phyloP scores from a whole-genome alignment of 2,888 invertebrate genomes.

The Troides aeacus region DNA sequence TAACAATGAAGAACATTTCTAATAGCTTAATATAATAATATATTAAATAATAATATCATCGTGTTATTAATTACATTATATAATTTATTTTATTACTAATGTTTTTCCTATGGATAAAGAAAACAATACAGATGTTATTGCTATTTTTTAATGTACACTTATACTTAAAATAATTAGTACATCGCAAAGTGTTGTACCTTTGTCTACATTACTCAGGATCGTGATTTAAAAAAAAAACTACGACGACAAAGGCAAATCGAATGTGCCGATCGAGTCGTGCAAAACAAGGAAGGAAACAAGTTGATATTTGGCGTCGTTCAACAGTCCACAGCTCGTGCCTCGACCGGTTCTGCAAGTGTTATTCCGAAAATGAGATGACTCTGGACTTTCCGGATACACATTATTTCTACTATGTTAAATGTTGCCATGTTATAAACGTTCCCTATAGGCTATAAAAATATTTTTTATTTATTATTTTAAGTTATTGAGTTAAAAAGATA shows the following conservation, averaged over 20 bases:
- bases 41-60: too few relatives aligned
- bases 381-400: conserved; percentile 72
- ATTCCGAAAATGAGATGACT: conserved; percentile 75
- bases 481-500: too few relatives aligned
- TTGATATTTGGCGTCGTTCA: conserved; percentile 69
- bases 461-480: too few relatives aligned
- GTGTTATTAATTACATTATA: too few relatives aligned
- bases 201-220: background rate
- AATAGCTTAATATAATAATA: too few relatives aligned
- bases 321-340: conserved; percentile 29
- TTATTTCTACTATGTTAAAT: conserved; percentile 47
- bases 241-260: conserved; percentile 16
- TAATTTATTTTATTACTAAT: too few relatives aligned
- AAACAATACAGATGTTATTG: too few relatives aligned
- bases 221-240: conserved; percentile 10
- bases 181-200: background rate
- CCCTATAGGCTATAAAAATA: too few relatives aligned
- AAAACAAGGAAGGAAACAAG: conserved; percentile 74
- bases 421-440: conserved; percentile 26
- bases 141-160: too few relatives aligned
- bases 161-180: too few relatives aligned
- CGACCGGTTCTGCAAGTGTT: conserved; percentile 77
- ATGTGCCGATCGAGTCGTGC: conserved; percentile 41
- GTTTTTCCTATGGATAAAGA: too few relatives aligned
- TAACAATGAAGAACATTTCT: too few relatives aligned